phyloP scores from a whole-genome alignment of 2,888 invertebrate species.

The Andrena bicolor region DNA sequence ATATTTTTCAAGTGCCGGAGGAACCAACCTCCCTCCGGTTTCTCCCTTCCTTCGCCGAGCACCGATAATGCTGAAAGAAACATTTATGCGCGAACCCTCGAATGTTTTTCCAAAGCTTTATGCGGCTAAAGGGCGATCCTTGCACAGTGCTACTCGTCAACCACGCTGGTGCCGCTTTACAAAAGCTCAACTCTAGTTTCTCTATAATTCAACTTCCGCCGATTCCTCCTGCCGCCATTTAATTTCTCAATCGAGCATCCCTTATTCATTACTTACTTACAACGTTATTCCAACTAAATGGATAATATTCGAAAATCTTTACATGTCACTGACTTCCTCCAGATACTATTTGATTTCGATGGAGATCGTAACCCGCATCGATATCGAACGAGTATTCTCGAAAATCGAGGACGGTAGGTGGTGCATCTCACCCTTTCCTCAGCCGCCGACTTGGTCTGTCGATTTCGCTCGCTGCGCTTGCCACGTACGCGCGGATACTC shows the following conservation, averaged over 20 bases:
- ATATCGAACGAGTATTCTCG: too few species aligned
- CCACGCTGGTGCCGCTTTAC: conserved; percentile 39
- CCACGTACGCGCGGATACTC: conserved; percentile 11
- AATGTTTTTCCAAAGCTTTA: conserved; percentile 72
- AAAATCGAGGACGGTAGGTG: too few species aligned
- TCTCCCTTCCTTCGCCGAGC: conserved; percentile 69
- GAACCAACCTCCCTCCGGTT: conserved; percentile 62
- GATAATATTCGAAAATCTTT: too few species aligned
- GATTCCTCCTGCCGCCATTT: conserved; percentile 24
- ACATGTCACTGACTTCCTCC: too few species aligned
- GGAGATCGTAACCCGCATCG: too few species aligned
- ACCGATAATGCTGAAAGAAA: conserved; percentile 79
- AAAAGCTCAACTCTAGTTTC: conserved; percentile 43
- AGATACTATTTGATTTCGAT: too few species aligned
- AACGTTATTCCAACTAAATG: too few species aligned
- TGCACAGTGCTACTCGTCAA: conserved; percentile 51
- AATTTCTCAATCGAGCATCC: background rate
- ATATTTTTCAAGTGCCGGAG: conserved; percentile 78
- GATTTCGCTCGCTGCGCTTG: background rate
- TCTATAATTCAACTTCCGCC: conserved; percentile 18
- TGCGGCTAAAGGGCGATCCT: conserved; percentile 57
- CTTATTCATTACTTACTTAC: background rate
- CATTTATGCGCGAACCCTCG: conserved; percentile 76
- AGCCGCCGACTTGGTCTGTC: background rate
- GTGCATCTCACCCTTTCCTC: background rate